A percentile compares a stretch with the other conserved stretches of the same genome.
These are phyloP conservation scores for Ptychochromis oligacanthus DNA, from an alignment of 2,113 vertebrate species.

Conservation along the genomic window DNA sequence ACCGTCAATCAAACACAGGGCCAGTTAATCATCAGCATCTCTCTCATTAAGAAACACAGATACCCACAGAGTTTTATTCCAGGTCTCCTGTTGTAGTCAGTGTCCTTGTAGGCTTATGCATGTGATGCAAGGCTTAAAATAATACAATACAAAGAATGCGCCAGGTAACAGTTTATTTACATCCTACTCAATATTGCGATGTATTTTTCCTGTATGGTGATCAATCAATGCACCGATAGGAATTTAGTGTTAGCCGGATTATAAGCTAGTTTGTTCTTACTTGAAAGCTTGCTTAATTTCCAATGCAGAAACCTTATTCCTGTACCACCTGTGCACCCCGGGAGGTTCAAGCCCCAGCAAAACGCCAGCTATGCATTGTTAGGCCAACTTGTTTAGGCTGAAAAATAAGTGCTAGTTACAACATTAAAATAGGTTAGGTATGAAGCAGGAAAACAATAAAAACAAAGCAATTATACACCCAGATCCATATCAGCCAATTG, in stretches of 20 bases:
- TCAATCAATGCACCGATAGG: not conserved
- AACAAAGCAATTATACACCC: not conserved
- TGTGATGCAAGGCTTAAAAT: not conserved
- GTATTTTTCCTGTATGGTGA: not conserved
- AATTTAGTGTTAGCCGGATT: not conserved
- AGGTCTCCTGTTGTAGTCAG: not conserved
- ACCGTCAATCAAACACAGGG: slow-evolving; percentile 50
- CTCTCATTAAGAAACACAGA: slow-evolving; percentile 53
- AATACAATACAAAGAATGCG: not conserved
- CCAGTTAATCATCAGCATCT: slow-evolving; percentile 49
- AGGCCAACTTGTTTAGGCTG: not conserved
- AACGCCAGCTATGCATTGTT: not conserved
- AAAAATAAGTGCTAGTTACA: not conserved
- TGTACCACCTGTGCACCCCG: not conserved
- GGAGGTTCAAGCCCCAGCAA: not conserved
- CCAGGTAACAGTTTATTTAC: not conserved
- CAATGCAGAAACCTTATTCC: not conserved
- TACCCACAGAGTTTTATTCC: slow-evolving; percentile 23
- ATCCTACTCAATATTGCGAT: not conserved
- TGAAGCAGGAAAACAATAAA: not conserved
- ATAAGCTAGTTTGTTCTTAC: not conserved
- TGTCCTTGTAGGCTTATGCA: not conserved
- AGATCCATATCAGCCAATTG: not conserved
- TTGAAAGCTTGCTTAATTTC: not conserved
- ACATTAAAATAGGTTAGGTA: not conserved